Conservation (phyloP, 2,113 vertebrate species). For the cat (Felis catus) region F.catus_Fca126_mat1.0 CM031419.1:143034501-143035000, state of each 20-base stretch:
- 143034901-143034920: background rate
- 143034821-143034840: background rate
- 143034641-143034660: background rate
- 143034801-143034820: background rate
- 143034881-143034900: background rate
- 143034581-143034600: background rate
- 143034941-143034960: background rate
- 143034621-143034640: background rate
- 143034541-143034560: background rate
- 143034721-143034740: background rate
- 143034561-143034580: background rate
- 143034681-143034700: background rate
- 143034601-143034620: background rate
- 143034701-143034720: background rate
- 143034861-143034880: background rate
- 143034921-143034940: background rate
- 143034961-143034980: conserved; percentile 27
- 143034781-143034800: background rate
- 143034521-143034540: background rate
- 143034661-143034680: background rate
- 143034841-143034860: background rate
- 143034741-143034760: background rate
- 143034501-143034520: background rate
- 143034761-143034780: background rate
- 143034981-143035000: background rate